phyloP scores from a whole-genome alignment of 2,113 vertebrate species.

The Corythornis madagascariensis region DNA sequence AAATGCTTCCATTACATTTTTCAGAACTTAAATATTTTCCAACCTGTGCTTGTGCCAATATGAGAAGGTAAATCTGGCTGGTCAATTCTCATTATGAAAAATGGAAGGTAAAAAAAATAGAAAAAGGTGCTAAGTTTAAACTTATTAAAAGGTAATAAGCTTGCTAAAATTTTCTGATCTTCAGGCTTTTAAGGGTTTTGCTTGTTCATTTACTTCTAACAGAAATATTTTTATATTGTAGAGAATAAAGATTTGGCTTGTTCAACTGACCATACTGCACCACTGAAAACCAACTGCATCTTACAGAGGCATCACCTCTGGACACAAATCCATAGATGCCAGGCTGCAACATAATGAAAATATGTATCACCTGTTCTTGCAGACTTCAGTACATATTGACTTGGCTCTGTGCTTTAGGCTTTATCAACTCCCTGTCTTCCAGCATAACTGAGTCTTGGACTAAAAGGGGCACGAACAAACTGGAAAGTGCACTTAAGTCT shows the following conservation, averaged over 20 bases:
- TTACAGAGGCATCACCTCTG: background rate
- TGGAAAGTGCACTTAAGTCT: background rate
- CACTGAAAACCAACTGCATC: background rate
- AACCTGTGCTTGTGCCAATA: background rate
- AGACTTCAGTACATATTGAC: background rate
- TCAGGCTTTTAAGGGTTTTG: background rate
- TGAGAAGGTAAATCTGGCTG: background rate
- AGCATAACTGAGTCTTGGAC: background rate
- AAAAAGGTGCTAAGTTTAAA: background rate
- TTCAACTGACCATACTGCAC: background rate
- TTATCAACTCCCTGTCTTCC: background rate
- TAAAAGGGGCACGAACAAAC: background rate
- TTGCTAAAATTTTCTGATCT: background rate
- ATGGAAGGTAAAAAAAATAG: background rate
- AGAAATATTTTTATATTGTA: background rate
- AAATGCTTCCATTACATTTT: background rate
- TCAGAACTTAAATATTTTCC: constrained; percentile 2
- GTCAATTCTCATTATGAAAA: background rate
- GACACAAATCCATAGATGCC: background rate
- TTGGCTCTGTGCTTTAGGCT: background rate
- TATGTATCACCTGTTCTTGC: background rate
- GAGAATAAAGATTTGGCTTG: background rate
- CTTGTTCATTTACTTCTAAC: background rate
- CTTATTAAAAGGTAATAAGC: background rate
- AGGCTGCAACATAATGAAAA: background rate